Evolutionary conservation across 2,888 invertebrate species (phyloP), one percentile per base, ranked within the genome.

Genomic region (Lamproptera curius): DNA sequence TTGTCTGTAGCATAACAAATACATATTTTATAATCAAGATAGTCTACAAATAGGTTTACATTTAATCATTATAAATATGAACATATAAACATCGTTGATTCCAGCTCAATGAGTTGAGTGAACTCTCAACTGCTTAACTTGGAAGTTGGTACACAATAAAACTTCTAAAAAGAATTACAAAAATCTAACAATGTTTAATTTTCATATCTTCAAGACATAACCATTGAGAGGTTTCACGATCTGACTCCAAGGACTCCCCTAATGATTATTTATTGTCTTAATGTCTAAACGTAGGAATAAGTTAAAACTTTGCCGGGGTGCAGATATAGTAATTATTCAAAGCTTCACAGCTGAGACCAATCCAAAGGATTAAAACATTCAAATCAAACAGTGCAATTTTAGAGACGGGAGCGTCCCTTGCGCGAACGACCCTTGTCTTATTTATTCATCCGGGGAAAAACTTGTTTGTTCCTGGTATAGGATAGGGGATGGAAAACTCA

Each of bases 391-490:
- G 78, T 75, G 63, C 66, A 67, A 70, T 76, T 76, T 69, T 61
- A 69, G 67, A 70, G 67, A 69, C 72, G 73, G 81, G 77, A 70
- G 70, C 63, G 68, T 64, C 76, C 79, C 76, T 70, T 58, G 56
- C 57, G 49, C 61, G 56, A 67, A 66, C 77, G 68, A 76, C 83
- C 82, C 82, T 75, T 69, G 72, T 77, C 82, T 86, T 85, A 84
- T 85, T 86, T 87, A 87, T 87, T 86, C 83, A 86, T 85, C 79
- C 71, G 77, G 69, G 73, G 76, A 80, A 81, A 82, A 86, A 79
- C 75, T 83, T 85, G 83, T 81, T 85, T 85, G 85, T 85, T 83
- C 51, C 55, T 60, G 65, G 67, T 65, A 68, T 67, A 57, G 74
- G 44, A 44, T 44, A 50, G 49, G 49, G 28, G 40, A 70, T 71